These are phyloP conservation scores for Papilio polytes DNA, from an alignment of 1,140 invertebrate genomes.

Conservation along the genomic window DNA sequence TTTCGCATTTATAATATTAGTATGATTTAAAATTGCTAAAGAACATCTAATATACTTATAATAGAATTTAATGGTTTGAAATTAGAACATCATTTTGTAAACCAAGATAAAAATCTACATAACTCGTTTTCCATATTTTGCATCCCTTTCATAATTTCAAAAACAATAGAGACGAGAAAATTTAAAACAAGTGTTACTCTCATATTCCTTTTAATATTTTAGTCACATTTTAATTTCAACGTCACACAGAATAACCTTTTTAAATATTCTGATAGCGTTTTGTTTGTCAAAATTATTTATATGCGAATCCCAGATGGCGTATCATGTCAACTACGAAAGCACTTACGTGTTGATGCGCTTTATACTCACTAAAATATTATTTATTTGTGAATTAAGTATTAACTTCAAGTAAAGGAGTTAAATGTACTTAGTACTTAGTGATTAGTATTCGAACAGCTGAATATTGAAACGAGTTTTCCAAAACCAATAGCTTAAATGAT, in stretches of 20 bases:
- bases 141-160: too few species aligned
- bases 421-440: too few species aligned
- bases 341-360: not conserved
- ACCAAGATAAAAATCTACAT: too few species aligned
- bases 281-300: constrained; percentile 36
- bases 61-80: too few species aligned
- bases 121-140: too few species aligned
- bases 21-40: too few species aligned
- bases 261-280: constrained; percentile 10
- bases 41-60: too few species aligned
- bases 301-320: constrained; percentile 32
- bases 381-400: not conserved
- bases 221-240: constrained; percentile 2
- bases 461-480: too few species aligned
- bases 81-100: too few species aligned
- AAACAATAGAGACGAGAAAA: not conserved
- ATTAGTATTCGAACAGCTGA: too few species aligned
- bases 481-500: not conserved
- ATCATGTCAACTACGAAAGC: constrained; percentile 10
- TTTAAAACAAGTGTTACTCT: not conserved
- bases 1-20: too few species aligned
- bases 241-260: not conserved
- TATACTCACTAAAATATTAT: not conserved
- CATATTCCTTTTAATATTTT: not conserved
- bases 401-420: not conserved